Conservation (phyloP, 2,797 vertebrate species). For the Coendou prehensilis region DNA sequence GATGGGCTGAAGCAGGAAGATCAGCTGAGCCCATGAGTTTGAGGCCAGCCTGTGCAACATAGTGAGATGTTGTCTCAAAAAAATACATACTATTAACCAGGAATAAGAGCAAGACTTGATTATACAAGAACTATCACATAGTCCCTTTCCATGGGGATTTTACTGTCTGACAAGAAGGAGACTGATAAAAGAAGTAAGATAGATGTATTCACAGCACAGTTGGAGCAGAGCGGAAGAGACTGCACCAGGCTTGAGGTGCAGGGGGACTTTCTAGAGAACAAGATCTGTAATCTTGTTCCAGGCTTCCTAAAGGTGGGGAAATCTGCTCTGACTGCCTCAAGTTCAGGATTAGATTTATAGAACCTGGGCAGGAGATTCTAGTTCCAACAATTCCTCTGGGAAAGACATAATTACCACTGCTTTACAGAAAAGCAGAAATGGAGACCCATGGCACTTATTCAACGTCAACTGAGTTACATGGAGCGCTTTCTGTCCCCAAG, state of each 20-base stretch:
- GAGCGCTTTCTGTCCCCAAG: background rate
- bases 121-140: fast-evolving
- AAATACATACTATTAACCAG: background rate
- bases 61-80: background rate
- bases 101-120: background rate
- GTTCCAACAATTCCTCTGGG: background rate
- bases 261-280: background rate
- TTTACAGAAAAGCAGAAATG: background rate
- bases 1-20: background rate
- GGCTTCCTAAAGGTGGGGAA: background rate
- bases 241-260: background rate
- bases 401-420: background rate
- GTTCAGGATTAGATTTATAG: background rate
- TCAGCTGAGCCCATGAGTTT: too few relatives aligned
- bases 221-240: background rate
- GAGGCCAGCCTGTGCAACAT: background rate
- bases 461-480: background rate
- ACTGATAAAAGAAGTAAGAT: background rate
- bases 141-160: background rate
- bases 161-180: background rate
- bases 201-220: fast-evolving
- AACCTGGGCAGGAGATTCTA: background rate
- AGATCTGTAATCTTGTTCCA: background rate
- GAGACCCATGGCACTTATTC: background rate
- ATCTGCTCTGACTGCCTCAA: background rate